Base-by-base conservation (phyloP, 1,140 invertebrate species). In the Coenobita brevimanus region DNA sequence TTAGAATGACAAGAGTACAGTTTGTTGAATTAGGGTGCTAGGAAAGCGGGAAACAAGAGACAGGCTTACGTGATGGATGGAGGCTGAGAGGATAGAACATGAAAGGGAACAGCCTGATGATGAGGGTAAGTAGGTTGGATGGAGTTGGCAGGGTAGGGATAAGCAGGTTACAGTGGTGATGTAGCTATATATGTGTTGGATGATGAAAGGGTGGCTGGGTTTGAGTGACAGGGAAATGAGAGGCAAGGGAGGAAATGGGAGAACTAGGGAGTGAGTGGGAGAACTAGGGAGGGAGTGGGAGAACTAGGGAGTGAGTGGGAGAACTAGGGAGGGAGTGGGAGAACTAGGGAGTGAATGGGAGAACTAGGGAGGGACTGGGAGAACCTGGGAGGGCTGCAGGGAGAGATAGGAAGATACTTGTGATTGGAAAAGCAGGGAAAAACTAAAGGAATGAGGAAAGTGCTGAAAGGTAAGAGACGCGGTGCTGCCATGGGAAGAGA, bases 321-420 rank as follows among this genome's bases (percentile, higher is more conserved):
- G 27, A 71, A 33, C 10, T 17, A 38, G 21, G 67, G n/a, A 21
- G 30, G n/a, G 41, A n/a, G 30, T 33, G 24, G 17, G 67, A 21
- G 67, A 33, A 27, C 10, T 30, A 71, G 67, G n/a, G n/a, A n/a
- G n/a, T n/a, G n/a, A n/a, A n/a, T n/a, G n/a, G n/a, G n/a, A n/a
- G n/a, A n/a, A n/a, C n/a, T 10, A 71, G 67, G 24, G 67, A 71
- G 67, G 41, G 67, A 71, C 33, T 38, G 67, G n/a, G 30, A n/a
- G 13, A n/a, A 57, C 10, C 54, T 13, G 54, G 54, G n/a, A n/a
- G 54, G 54, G 54, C n/a, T n/a, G n/a, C n/a, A n/a, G n/a, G n/a
- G n/a, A n/a, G n/a, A n/a, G n/a, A n/a, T n/a, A n/a, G n/a, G n/a
- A n/a, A n/a, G n/a, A n/a, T n/a, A n/a, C n/a, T n/a, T n/a, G n/a